These are phyloP conservation scores for Lineus longissimus DNA, from an alignment of 1,140 invertebrate species.

Conservation along the genomic window DNA sequence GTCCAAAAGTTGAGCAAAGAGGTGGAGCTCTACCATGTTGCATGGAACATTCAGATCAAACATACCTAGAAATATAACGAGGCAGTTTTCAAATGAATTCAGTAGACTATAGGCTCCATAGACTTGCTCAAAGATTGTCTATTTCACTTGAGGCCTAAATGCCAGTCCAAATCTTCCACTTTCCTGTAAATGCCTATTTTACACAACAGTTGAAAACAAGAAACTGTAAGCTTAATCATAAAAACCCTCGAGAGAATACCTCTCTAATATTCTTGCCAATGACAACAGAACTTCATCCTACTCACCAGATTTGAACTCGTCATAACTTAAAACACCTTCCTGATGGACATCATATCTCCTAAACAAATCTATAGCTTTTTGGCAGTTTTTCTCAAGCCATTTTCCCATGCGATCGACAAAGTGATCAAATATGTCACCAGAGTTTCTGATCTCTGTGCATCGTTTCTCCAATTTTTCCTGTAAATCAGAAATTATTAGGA, in stretches of 20 bases:
- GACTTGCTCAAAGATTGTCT: too few relatives aligned
- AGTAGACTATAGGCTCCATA: too few relatives aligned
- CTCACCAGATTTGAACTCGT: slow-evolving; percentile 48
- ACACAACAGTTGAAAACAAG: too few relatives aligned
- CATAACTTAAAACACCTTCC: slow-evolving; percentile 36
- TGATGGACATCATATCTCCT: slow-evolving; percentile 34
- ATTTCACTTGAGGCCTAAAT: too few relatives aligned
- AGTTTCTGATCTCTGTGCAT: slow-evolving; percentile 28
- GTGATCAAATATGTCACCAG: slow-evolving; percentile 27
- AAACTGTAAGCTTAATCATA: too few relatives aligned
- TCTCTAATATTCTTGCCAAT: too few relatives aligned
- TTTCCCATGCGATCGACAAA: slow-evolving; percentile 42
- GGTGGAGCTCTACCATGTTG: slow-evolving; percentile 35
- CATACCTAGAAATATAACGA: slow-evolving; percentile 32
- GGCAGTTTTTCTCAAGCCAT: slow-evolving; percentile 33
- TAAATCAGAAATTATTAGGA: neutral
- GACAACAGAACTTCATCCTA: neutral
- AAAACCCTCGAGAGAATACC: too few relatives aligned
- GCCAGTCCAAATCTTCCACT: too few relatives aligned
- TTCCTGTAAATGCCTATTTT: too few relatives aligned
- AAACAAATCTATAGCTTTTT: slow-evolving; percentile 30
- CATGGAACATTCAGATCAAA: slow-evolving; percentile 38
- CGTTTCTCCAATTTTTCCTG: slow-evolving; percentile 42
- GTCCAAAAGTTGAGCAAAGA: slow-evolving; percentile 40
- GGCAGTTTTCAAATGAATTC: neutral